Evolutionary conservation across 37 sponge, comb jelly and placozoan genomes (phyloP).

Genomic region (Petrosia ficiformis): DNA sequence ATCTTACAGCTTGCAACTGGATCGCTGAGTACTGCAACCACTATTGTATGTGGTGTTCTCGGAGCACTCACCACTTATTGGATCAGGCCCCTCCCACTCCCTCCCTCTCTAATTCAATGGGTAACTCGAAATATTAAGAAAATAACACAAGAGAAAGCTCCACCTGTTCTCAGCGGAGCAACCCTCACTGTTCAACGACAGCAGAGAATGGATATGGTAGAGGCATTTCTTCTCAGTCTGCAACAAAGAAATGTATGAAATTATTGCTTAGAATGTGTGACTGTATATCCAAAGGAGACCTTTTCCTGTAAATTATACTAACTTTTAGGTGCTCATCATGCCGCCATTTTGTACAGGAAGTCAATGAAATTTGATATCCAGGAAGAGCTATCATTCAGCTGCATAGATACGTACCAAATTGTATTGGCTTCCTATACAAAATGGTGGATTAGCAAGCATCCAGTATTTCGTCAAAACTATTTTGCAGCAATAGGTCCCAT

Average conservation of each 20-base stretch:
- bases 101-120: conserved; percentile 12
- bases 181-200: conserved; percentile 45
- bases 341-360: too few relatives aligned
- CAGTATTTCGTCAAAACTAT: too few relatives aligned
- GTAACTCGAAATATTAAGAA: background rate
- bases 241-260: conserved; percentile 19
- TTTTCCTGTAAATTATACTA: too few relatives aligned
- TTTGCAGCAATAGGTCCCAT: too few relatives aligned
- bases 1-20: background rate
- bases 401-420: too few relatives aligned
- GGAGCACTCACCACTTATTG: background rate
- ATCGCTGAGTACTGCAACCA: background rate
- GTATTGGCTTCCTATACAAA: too few relatives aligned
- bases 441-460: too few relatives aligned
- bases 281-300: too few relatives aligned
- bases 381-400: too few relatives aligned
- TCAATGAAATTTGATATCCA: too few relatives aligned
- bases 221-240: conserved; percentile 18
- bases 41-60: background rate
- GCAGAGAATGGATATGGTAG: conserved; percentile 52
- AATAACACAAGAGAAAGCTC: conserved; percentile 16
- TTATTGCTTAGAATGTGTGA: too few relatives aligned
- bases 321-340: background rate
- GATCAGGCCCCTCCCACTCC: conserved; percentile 16
- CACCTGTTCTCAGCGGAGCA: conserved; percentile 36